A percentile compares a stretch with the other conserved stretches of the same genome.
Evolutionary conservation across 2,113 vertebrate genomes (phyloP).

Genomic region (Marcusenius ussheri): DNA sequence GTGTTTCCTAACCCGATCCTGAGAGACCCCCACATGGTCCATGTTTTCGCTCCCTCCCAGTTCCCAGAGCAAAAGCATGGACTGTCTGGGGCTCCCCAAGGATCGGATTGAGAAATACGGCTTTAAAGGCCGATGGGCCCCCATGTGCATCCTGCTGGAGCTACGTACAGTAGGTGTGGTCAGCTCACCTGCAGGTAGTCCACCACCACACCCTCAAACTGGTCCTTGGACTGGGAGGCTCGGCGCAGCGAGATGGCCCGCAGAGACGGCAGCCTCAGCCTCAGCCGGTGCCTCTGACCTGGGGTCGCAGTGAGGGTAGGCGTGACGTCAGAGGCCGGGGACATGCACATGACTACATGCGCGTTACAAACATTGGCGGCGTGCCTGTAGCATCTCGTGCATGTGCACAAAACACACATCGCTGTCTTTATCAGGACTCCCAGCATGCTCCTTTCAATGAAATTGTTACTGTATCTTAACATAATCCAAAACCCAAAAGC

Average conservation of each 20-base stretch:
- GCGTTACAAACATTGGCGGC: background rate
- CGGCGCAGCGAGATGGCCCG: slow-evolving; percentile 57
- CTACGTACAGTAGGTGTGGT: background rate
- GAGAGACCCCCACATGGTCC: background rate
- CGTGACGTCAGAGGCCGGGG: slow-evolving; percentile 21
- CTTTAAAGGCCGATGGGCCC: background rate
- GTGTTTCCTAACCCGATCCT: background rate
- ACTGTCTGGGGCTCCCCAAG: background rate
- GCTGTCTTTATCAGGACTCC: background rate
- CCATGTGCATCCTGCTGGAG: background rate
- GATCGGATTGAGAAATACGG: background rate
- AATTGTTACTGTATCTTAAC: background rate
- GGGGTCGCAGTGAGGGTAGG: slow-evolving; percentile 22
- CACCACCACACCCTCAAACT: slow-evolving; percentile 80
- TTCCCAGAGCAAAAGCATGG: background rate
- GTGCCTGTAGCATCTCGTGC: background rate
- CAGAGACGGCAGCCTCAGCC: slow-evolving; percentile 74
- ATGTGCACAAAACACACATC: background rate
- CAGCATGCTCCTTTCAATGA: background rate
- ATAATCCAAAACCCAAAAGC: background rate
- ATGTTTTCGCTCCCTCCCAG: background rate
- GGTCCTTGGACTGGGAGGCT: slow-evolving; percentile 70
- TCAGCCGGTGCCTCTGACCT: slow-evolving; percentile 73
- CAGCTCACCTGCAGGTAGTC: slow-evolving; percentile 73
- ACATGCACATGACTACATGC: background rate